These are phyloP conservation scores for Pangasius krempfi DNA, from an alignment of 2,797 vertebrate species.

Conservation along the genomic window DNA sequence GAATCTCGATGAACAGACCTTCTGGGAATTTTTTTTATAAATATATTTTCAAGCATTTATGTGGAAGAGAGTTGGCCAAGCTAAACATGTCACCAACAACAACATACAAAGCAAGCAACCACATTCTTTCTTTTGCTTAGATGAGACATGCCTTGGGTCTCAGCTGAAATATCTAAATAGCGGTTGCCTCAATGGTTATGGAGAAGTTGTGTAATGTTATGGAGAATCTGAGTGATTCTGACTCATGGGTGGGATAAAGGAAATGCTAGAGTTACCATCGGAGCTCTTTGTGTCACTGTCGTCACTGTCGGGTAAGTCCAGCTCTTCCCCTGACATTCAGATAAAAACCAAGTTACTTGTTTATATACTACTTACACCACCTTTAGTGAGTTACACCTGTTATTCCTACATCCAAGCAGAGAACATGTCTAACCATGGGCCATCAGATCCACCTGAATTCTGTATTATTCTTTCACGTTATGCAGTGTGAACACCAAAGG, in stretches of 20 bases:
- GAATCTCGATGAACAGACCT: not conserved
- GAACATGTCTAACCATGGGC: not conserved
- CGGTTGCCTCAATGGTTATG: not conserved
- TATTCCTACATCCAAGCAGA: not conserved
- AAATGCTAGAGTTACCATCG: slow-evolving; percentile 59
- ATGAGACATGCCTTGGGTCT: not conserved
- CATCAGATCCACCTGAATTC: not conserved
- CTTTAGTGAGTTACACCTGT: not conserved
- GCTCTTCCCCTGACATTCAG: slow-evolving; percentile 61
- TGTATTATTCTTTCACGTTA: not conserved
- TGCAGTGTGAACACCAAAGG: not conserved
- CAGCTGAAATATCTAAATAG: not conserved
- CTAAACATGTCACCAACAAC: not conserved
- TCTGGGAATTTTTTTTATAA: not conserved
- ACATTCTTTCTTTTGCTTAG: not conserved
- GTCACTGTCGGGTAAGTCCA: slow-evolving; percentile 61
- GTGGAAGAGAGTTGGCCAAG: slow-evolving; percentile 1
- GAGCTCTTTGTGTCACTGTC: slow-evolving; percentile 62
- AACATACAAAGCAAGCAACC: not conserved
- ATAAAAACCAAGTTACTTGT: slow-evolving; percentile 53
- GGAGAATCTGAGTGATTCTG: not conserved
- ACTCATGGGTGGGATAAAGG: slow-evolving; percentile 3
- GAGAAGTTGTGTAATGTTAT: slow-evolving; percentile 25
- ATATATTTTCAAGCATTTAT: not conserved
- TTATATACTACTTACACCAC: slow-evolving; percentile 12